Percentiles rank a stretch among this genome's conserved stretches.
phyloP scores from a whole-genome alignment of 92 coral and sea anemone species.

The Palythoa caribaeorum region DNA sequence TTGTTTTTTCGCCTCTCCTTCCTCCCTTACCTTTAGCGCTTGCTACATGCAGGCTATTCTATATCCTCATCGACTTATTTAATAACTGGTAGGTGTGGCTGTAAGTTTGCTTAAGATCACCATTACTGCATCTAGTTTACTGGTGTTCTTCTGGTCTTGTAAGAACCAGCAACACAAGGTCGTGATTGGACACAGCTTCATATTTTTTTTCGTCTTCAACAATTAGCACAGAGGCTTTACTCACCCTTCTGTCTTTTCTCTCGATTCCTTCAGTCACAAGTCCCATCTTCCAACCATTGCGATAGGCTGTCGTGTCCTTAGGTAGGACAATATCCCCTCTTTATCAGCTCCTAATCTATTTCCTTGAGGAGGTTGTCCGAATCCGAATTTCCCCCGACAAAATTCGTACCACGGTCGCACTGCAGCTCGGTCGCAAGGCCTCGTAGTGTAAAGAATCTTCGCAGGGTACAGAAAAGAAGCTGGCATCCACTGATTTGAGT shows the following conservation, averaged over 20 bases:
- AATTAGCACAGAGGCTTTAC: too few species aligned
- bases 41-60: too few species aligned
- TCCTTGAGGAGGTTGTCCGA: conserved; percentile 21
- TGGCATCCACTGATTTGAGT: not conserved
- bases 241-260: too few species aligned
- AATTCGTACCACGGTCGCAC: conserved; percentile 39
- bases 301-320: too few species aligned
- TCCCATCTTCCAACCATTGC: too few species aligned
- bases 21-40: too few species aligned
- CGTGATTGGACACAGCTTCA: not conserved
- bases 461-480: not conserved
- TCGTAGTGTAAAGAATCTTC: conserved; percentile 55
- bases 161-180: not conserved
- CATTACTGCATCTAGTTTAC: too few species aligned
- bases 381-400: conserved; percentile 60
- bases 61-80: not conserved
- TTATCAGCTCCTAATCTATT: conserved; percentile 20
- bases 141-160: not conserved
- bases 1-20: too few species aligned
- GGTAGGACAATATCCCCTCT: not conserved
- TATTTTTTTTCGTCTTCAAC: too few species aligned
- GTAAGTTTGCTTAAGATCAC: too few species aligned
- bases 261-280: too few species aligned
- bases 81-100: not conserved
- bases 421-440: conserved; percentile 34